Conservation (phyloP, 2,113 vertebrate species). For the Laticauda laticaudata region DNA sequence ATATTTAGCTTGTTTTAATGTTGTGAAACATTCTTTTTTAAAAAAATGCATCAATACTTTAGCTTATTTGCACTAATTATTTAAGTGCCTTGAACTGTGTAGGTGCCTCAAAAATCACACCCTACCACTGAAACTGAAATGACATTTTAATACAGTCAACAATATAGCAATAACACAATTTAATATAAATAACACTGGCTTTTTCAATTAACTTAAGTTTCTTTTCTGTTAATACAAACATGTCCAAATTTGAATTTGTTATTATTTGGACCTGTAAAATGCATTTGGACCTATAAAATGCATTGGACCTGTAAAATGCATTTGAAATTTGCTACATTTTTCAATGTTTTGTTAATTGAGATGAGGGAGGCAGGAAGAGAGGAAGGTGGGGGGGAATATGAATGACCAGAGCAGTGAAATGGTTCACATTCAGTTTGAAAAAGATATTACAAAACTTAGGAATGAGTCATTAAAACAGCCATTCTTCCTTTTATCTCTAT, state of each 20-base stretch:
- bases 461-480: background rate
- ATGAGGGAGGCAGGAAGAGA: background rate
- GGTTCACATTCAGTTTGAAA: background rate
- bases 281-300: too few relatives aligned
- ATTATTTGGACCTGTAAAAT: background rate
- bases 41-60: conserved; percentile 44
- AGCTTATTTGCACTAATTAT: conserved; percentile 61
- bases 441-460: background rate
- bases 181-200: background rate
- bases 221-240: background rate
- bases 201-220: background rate
- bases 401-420: background rate
- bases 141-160: conserved; percentile 2
- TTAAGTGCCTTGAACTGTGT: conserved; percentile 35
- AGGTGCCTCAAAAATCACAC: conserved; percentile 16
- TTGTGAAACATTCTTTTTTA: conserved; percentile 53
- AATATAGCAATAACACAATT: background rate
- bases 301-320: background rate
- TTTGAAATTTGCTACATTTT: too few relatives aligned
- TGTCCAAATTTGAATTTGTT: background rate
- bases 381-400: background rate
- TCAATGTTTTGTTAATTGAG: background rate
- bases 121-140: conserved; percentile 1
- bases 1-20: conserved; percentile 65
- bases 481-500: background rate